A percentile compares a stretch with the other conserved stretches of the same genome.
These are phyloP conservation scores for Zaprionus inermis DNA, from an alignment of 1,140 invertebrate genomes.

Conservation along the genomic window DNA sequence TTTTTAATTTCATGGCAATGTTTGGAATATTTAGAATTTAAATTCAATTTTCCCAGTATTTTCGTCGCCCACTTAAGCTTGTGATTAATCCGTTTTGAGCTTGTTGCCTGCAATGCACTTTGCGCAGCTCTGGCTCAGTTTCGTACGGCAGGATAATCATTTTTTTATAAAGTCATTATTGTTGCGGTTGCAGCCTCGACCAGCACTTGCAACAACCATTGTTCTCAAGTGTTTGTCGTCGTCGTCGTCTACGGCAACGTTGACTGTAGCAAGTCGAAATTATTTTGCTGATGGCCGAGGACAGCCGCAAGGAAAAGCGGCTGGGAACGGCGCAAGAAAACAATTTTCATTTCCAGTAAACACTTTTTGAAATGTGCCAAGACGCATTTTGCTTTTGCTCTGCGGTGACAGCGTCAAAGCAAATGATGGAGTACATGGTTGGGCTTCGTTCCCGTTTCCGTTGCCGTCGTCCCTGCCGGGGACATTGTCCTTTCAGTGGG, in stretches of 20 bases:
- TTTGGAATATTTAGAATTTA: constrained; percentile 16
- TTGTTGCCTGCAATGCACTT: constrained; percentile 63
- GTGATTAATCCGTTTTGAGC: constrained; percentile 3
- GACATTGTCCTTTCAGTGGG: constrained; percentile 45
- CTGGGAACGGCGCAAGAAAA: constrained; percentile 53
- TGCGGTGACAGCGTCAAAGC: constrained; percentile 57
- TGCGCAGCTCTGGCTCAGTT: constrained; percentile 33
- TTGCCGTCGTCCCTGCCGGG: not conserved
- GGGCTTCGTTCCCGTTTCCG: not conserved
- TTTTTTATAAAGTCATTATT: constrained; percentile 83
- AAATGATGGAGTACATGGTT: constrained; percentile 45
- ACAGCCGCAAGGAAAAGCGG: constrained; percentile 38
- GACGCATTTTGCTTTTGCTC: constrained; percentile 37
- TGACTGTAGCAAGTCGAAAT: constrained; percentile 64
- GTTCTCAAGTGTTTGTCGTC: constrained; percentile 77
- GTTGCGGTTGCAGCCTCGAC: constrained; percentile 70
- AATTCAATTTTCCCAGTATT: constrained; percentile 18
- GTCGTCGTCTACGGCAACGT: constrained; percentile 12
- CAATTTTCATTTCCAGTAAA: constrained; percentile 81
- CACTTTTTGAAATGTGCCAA: constrained; percentile 58
- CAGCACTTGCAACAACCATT: constrained; percentile 43
- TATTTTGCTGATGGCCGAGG: constrained; percentile 65
- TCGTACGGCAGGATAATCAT: constrained; percentile 68
- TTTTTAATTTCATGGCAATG: not conserved
- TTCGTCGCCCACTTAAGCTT: not conserved